Conservation (phyloP, 2,113 vertebrate genomes). For the Eretmochelys imbricata region DNA sequence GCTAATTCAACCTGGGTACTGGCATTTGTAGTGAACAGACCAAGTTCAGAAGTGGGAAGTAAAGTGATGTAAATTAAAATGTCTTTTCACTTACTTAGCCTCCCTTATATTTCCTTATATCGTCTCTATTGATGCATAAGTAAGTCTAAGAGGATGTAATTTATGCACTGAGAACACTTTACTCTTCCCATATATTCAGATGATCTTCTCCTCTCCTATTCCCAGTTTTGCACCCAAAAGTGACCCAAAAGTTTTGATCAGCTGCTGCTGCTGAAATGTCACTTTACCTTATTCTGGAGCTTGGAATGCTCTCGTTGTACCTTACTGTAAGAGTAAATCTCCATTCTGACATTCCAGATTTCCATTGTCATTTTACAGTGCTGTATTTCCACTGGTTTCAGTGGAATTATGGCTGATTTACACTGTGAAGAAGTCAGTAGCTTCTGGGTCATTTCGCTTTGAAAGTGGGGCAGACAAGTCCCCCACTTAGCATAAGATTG, state of each 20-base stretch:
- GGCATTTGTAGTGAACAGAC: background rate
- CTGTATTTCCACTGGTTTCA: background rate
- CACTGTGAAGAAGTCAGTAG: background rate
- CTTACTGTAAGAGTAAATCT: background rate
- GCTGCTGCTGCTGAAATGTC: background rate
- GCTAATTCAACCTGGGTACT: background rate
- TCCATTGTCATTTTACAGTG: background rate
- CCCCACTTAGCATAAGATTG: conserved; percentile 14
- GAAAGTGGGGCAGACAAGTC: background rate
- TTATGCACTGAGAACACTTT: background rate
- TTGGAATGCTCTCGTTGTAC: background rate
- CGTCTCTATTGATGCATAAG: background rate
- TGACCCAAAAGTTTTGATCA: background rate
- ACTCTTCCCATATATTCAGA: background rate
- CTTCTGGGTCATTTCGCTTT: background rate
- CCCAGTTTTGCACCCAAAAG: background rate
- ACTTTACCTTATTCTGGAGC: background rate
- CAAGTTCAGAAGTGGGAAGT: background rate
- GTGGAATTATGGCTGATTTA: background rate
- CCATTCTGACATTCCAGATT: background rate
- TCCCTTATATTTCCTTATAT: background rate
- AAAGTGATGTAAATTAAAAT: background rate
- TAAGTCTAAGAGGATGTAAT: background rate
- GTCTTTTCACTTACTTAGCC: background rate
- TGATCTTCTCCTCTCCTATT: background rate